Evolutionary conservation across 2,797 vertebrate genomes (phyloP), one percentile per base, ranked within the genome.

Genomic region (Zalophus californianus): DNA sequence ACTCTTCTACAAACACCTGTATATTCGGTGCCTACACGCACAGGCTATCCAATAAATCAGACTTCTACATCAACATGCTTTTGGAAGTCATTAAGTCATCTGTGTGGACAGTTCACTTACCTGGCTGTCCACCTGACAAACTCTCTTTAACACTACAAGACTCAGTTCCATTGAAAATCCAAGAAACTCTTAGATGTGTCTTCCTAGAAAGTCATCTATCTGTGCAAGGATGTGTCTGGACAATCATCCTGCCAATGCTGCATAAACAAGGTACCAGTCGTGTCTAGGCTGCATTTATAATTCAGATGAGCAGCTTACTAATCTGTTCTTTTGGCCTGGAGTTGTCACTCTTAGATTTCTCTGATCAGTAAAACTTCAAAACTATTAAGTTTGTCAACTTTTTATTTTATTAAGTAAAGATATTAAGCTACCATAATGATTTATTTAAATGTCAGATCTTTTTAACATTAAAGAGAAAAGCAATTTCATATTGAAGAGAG

Each of bases 1-100:
- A 52, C 23, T 73, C 83, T 73, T 94, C 68, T 78, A 58, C 0
- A 70, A 18, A 77, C 13, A 56, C 13, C 44, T 94, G 20, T 38
- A 85, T 83, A 70, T 80, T 94, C 88, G 64, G 68, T 54, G 35
- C 75, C 82, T 77, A n/a, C 77, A 48, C 77, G 23, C 29, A 78
- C 41, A 87, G n/a, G 48, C 56, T 27, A 58, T 52, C 50, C 41
- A 96, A 94, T 29, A 93, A 75, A 93, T 62, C 32, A 93, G 64
- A 77, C 38, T 72, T 92, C 50, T 5, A 78, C 35, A 72, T 38
- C 11, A 66, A 60, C 72, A 70, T 32, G 16, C 20, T 23, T 70
- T 38, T 73, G 32, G 23, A 95, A 92, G 54, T 80, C 41, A 54
- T 44, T 23, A 21, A 16, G 52, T 66, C 29, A 68, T 52, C 41